A percentile compares a stretch with the other conserved stretches of the same genome.
These are phyloP conservation scores for Orthonevra nobilis DNA, from an alignment of 2,888 invertebrate species.

Conservation along the genomic window DNA sequence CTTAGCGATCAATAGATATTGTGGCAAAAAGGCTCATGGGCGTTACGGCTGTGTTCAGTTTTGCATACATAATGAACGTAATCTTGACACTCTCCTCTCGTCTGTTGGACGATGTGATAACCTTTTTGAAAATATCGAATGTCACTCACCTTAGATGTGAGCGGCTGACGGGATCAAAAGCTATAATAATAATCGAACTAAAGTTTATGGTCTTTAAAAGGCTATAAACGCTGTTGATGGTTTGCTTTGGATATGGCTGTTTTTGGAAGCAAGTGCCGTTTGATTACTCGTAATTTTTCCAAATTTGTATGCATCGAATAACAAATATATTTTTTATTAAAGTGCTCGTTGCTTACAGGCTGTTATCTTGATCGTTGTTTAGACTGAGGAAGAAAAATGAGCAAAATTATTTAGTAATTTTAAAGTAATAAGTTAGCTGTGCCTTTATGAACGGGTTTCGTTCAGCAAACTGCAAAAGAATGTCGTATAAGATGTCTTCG, in stretches of 20 bases:
- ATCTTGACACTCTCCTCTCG: constrained; percentile 52
- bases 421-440: no score
- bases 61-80: constrained; percentile 64
- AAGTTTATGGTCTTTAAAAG: constrained; percentile 23
- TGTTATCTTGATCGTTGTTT: no score
- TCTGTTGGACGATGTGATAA: constrained; percentile 15
- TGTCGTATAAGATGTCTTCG: no score
- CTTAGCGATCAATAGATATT: constrained; percentile 28
- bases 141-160: constrained; percentile 28
- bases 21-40: constrained; percentile 44
- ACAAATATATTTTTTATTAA: no score
- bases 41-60: constrained; percentile 54
- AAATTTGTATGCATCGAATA: no score
- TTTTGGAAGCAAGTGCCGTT: not conserved
- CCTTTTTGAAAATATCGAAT: constrained; percentile 59
- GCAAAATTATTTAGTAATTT: no score
- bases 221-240: not conserved
- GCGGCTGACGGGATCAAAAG: constrained; percentile 14
- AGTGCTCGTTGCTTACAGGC: no score
- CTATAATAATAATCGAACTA: constrained; percentile 8
- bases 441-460: no score
- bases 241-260: not conserved
- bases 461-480: no score
- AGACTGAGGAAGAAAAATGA: no score
- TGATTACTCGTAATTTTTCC: not conserved